Conservation (phyloP, 2,888 invertebrate species). For the Macaria liturata region DNA sequence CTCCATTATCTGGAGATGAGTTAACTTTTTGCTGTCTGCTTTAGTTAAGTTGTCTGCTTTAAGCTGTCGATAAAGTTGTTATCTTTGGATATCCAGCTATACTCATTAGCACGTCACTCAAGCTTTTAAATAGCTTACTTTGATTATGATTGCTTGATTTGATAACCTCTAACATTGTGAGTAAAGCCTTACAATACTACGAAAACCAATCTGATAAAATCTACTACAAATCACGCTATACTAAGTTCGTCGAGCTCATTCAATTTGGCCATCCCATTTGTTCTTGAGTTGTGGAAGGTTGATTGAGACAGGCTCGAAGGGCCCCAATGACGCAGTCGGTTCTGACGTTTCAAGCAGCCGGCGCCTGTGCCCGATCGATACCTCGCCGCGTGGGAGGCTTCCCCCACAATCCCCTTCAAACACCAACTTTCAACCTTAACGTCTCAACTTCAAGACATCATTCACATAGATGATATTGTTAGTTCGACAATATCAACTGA, state of each 20-base stretch:
- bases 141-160: background rate
- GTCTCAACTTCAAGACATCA: constrained; percentile 31
- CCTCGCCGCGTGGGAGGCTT: constrained; percentile 62
- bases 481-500: constrained; percentile 18
- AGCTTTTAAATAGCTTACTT: background rate
- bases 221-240: background rate
- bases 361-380: constrained; percentile 73
- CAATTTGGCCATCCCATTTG: constrained; percentile 9
- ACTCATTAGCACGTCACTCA: background rate
- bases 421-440: constrained; percentile 52
- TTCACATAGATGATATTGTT: constrained; percentile 31
- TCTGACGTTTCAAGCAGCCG: constrained; percentile 62
- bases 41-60: too few relatives aligned
- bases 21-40: too few relatives aligned
- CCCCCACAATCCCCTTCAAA: constrained; percentile 49
- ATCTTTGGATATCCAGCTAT: too few relatives aligned
- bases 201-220: constrained; percentile 5
- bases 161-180: background rate
- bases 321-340: constrained; percentile 67
- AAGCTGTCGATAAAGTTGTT: too few relatives aligned
- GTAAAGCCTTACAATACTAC: constrained; percentile 1
- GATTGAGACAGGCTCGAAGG: constrained; percentile 47
- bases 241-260: constrained; percentile 1
- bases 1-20: too few relatives aligned
- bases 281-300: constrained; percentile 36